Base-by-base conservation (phyloP, 1,140 invertebrate species). In the Drosophila cardini region DNA sequence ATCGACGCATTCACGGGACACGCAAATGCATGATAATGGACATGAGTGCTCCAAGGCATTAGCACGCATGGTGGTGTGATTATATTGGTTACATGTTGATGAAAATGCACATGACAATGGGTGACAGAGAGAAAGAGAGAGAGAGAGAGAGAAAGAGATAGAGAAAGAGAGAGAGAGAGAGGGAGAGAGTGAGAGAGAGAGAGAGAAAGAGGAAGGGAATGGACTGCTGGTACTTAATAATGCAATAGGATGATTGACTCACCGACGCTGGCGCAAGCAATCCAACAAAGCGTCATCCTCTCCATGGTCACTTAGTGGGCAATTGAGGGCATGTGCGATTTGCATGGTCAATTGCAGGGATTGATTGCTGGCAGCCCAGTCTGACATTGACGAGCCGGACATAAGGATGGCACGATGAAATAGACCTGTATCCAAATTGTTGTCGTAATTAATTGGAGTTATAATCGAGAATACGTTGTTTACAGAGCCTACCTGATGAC, bases 321-420 rank as follows among this genome's bases (percentile, higher is more conserved):
- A 98, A 82, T 97, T 96, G 1, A 98, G 92, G 52, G 94, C 94
- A 77, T 95, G 94, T 0, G 97, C 96, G 6, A 98, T 95, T 93
- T 97, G 95, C 83, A 95, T 94, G 1, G 96, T 97, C 67, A 96
- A 96, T 81, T 96, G 95, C 0, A 95, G 89, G 0, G 97, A 96
- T 75, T 97, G 96, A 83, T 95, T 94, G 2, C 96, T 96, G 81
- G 98, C 94, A 0, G 98, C 97, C 96, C 97, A 98, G 74, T 96
- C 96, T 56, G 96, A 96, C 45, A 99, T 92, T 0, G 98, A 98
- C 2, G 98, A 97, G 0, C 98, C 98, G 32, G 97, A 97, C 96
- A 99, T 98, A 8, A 99, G 93, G 65, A 99, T 97, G 0, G 97
- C 97, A 50, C 98, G 94, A 79, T 98, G 96, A 90, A 99, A 99